A percentile compares a stretch with the other conserved stretches of the same genome.
Conservation (phyloP, 1,140 invertebrate genomes). For the Sesamia nonagrioides region DNA sequence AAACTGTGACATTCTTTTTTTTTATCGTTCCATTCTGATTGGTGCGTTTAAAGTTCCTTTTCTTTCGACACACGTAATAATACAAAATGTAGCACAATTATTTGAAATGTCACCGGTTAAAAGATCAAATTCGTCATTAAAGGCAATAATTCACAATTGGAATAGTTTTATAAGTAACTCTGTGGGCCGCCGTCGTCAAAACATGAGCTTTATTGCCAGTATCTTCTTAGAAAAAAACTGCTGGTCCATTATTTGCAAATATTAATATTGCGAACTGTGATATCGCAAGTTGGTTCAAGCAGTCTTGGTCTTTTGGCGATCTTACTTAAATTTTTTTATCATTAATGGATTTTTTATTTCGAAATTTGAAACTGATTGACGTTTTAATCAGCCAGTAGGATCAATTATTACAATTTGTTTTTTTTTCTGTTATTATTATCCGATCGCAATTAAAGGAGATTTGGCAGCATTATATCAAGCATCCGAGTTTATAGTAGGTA, state of each 20-base stretch:
- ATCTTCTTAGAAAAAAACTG: conserved; percentile 46
- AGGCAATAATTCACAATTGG: conserved; percentile 48
- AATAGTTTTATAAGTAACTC: conserved; percentile 46
- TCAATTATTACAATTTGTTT: neutral
- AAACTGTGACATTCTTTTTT: conserved; percentile 46
- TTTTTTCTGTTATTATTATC: no score
- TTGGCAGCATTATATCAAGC: no score
- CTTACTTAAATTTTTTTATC: no score
- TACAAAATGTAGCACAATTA: conserved; percentile 37
- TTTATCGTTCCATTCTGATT: conserved; percentile 30
- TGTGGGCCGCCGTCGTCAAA: conserved; percentile 60
- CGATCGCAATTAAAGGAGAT: no score
- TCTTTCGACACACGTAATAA: conserved; percentile 28
- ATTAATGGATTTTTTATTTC: no score
- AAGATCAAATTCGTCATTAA: conserved; percentile 36
- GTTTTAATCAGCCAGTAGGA: no score
- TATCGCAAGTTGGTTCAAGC: conserved; percentile 4
- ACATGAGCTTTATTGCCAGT: conserved; percentile 49
- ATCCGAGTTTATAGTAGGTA: no score
- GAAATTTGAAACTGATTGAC: no score
- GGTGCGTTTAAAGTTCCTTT: conserved; percentile 37
- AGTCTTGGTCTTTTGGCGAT: neutral
- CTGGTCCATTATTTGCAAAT: conserved; percentile 3
- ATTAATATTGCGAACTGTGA: conserved; percentile 4
- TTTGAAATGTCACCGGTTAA: conserved; percentile 40